Evolutionary conservation across 2,797 vertebrate genomes (phyloP).

Genomic region (Rhabdomys pumilio): DNA sequence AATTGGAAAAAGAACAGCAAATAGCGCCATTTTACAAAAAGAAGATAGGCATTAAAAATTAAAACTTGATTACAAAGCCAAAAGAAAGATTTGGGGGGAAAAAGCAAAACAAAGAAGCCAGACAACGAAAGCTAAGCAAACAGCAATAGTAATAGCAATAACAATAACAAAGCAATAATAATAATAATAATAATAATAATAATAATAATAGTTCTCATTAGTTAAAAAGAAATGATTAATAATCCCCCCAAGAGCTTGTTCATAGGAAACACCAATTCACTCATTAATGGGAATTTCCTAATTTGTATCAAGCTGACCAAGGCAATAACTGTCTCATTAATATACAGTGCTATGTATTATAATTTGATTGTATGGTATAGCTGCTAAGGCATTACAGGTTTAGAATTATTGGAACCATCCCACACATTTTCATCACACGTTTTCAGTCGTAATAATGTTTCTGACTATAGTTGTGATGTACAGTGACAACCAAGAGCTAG

Average conservation of each 20-base stretch:
- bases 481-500: fast-evolving
- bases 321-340: not conserved
- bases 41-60: not conserved
- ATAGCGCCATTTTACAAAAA: not conserved
- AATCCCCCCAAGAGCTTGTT: not conserved
- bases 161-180: too few species aligned
- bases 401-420: not conserved
- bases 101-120: not conserved
- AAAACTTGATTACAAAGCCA: not conserved
- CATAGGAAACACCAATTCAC: not conserved
- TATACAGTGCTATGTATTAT: not conserved
- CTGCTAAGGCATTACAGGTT: not conserved
- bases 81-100: not conserved
- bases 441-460: not conserved
- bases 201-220: not conserved
- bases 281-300: not conserved
- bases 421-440: not conserved
- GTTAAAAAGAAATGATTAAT: slow-evolving; percentile 14
- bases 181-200: too few species aligned
- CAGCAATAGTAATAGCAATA: not conserved
- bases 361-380: not conserved
- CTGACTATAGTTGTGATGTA: fast-evolving
- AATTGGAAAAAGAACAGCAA: not conserved
- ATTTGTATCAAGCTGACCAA: not conserved
- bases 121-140: not conserved